These are phyloP conservation scores for Herminia tarsipennalis DNA, from an alignment of 2,888 invertebrate species.

Conservation along the genomic window DNA sequence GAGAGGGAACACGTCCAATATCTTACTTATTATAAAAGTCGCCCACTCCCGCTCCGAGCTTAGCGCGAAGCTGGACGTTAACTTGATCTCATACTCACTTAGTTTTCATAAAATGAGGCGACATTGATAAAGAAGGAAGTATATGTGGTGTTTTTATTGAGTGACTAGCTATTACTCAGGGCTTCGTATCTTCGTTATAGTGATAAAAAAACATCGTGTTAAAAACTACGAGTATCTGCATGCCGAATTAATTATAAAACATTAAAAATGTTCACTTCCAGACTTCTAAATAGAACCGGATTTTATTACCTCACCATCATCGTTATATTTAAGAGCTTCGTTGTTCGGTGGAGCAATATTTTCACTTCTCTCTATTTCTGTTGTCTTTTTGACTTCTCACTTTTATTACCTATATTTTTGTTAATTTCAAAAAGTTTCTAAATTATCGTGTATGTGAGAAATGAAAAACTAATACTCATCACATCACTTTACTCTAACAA, in stretches of 20 bases:
- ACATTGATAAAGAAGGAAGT: neutral
- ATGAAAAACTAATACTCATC: too few species aligned
- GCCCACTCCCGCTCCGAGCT: constrained; percentile 3
- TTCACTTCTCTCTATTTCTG: too few species aligned
- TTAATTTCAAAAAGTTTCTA: too few species aligned
- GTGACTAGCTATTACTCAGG: neutral
- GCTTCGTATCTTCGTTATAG: neutral
- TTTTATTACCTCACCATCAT: too few species aligned
- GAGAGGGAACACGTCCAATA: constrained; percentile 36
- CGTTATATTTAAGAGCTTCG: too few species aligned
- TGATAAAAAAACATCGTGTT: neutral
- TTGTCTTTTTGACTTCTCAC: too few species aligned
- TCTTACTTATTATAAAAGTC: constrained; percentile 26
- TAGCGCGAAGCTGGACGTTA: neutral
- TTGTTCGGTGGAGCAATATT: too few species aligned
- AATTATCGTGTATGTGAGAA: too few species aligned
- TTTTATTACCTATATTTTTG: too few species aligned
- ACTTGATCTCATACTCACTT: constrained; percentile 2
- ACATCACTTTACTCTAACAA: too few species aligned
- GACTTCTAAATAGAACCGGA: too few species aligned
- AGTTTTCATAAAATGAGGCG: neutral
- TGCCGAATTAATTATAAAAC: neutral
- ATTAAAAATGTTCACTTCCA: neutral
- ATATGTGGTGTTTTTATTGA: neutral
- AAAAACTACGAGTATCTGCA: neutral